These are phyloP conservation scores for Yasuhikotakia modesta DNA, from an alignment of 2,797 vertebrate genomes.

Conservation along the genomic window DNA sequence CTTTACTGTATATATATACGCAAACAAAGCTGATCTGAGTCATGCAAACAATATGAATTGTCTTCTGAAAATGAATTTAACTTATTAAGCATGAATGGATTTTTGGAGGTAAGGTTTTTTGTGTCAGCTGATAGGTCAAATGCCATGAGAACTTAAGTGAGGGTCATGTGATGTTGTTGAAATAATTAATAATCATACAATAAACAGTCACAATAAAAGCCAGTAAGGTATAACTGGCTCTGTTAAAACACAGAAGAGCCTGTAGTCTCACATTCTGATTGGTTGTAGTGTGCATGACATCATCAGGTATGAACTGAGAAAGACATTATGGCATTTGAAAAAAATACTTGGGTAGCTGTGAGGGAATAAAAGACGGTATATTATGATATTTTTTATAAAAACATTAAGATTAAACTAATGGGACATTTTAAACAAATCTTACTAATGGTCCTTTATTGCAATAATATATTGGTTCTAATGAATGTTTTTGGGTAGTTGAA, in stretches of 20 bases:
- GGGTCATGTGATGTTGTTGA: conserved; percentile 5
- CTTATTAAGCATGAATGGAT: conserved; percentile 50
- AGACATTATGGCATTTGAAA: background rate
- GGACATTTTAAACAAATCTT: background rate
- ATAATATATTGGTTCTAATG: background rate
- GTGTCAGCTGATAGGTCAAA: conserved; percentile 55
- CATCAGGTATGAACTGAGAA: background rate
- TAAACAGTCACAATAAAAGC: too few relatives aligned
- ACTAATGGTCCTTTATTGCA: conserved; percentile 2
- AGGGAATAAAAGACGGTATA: conserved; percentile 1
- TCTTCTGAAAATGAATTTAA: conserved; percentile 65
- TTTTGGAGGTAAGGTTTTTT: conserved; percentile 52
- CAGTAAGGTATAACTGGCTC: background rate
- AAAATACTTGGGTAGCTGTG: background rate
- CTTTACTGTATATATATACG: conserved; percentile 82
- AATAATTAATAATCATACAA: background rate
- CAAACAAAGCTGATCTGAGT: conserved; percentile 72
- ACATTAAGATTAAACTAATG: background rate
- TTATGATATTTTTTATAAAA: background rate
- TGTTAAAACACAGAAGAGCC: background rate
- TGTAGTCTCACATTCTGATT: background rate
- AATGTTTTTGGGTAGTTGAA: background rate
- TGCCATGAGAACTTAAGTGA: conserved; percentile 25
- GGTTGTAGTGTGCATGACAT: background rate
- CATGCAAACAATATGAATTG: conserved; percentile 82